phyloP scores from a whole-genome alignment of 2,888 invertebrate species.

The Pristionchus exspectatus region DNA sequence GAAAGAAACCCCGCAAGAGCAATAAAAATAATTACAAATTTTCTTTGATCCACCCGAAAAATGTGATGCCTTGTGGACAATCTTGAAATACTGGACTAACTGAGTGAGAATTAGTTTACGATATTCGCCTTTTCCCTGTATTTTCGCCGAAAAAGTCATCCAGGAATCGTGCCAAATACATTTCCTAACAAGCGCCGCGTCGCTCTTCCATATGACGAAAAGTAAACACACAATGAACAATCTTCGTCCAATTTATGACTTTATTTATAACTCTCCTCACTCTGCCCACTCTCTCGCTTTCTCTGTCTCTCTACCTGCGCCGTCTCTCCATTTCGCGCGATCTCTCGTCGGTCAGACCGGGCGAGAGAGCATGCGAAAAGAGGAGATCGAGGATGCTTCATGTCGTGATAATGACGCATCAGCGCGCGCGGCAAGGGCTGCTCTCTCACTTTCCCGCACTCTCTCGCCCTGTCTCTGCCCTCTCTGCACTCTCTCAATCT shows the following conservation, averaged over 20 bases:
- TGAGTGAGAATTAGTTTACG: too few relatives aligned
- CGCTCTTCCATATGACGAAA: not conserved
- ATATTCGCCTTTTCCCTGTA: too few relatives aligned
- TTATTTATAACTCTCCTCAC: constrained; percentile 7
- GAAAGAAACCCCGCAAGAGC: not conserved
- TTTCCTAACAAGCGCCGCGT: not conserved
- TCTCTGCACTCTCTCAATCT: constrained; percentile 29
- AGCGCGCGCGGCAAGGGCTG: not conserved
- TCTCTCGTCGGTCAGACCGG: not conserved
- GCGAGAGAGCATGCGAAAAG: not conserved
- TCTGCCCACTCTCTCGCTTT: not conserved
- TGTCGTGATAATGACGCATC: constrained; percentile 52
- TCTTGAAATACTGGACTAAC: not conserved
- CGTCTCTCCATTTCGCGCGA: not conserved
- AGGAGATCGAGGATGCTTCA: not conserved
- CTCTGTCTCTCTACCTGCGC: constrained; percentile 6
- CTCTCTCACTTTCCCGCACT: constrained; percentile 5
- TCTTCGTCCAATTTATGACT: constrained; percentile 26
- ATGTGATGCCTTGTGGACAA: too few relatives aligned
- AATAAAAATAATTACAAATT: not conserved
- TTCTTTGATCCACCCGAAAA: not conserved
- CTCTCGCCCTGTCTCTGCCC: constrained; percentile 12
- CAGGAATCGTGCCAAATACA: not conserved
- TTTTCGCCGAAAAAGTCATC: too few relatives aligned
- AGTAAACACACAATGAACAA: constrained; percentile 11